Conservation (phyloP, 2,797 vertebrate genomes). For the Heteromormyrus szaboi region DNA sequence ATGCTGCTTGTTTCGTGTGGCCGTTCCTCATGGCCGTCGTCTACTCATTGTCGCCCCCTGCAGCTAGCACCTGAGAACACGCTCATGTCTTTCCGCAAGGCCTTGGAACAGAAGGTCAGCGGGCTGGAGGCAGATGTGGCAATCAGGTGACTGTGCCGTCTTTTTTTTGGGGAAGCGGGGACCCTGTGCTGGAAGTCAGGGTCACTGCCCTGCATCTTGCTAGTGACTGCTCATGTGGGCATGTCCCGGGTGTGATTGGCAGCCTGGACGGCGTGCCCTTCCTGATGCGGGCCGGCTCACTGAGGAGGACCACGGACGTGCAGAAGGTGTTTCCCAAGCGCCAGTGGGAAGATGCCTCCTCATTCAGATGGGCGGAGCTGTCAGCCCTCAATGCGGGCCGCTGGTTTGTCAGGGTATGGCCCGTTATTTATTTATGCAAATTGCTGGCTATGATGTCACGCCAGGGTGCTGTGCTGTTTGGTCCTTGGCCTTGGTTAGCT, state of each 20-base stretch:
- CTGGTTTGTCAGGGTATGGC: constrained; percentile 65
- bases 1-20: not conserved
- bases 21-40: not conserved
- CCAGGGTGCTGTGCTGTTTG: constrained; percentile 69
- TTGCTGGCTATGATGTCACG: constrained; percentile 67
- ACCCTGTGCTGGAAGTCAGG: not conserved
- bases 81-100: constrained; percentile 81
- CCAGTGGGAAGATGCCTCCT: constrained; percentile 63
- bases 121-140: constrained; percentile 81
- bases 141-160: constrained; percentile 66
- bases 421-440: constrained; percentile 89
- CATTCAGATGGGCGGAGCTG: constrained; percentile 90
- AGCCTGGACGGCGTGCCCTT: constrained; percentile 90
- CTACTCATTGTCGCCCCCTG: not conserved
- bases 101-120: constrained; percentile 75
- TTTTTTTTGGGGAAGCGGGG: not conserved
- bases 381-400: constrained; percentile 82
- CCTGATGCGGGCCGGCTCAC: constrained; percentile 78
- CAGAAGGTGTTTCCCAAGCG: constrained; percentile 71
- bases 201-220: not conserved
- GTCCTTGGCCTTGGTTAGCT: constrained; percentile 75
- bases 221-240: not conserved
- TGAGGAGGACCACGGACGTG: constrained; percentile 83
- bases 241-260: not conserved
- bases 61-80: constrained; percentile 83